phyloP scores from a whole-genome alignment of 2,113 vertebrate species.

The Periophthalmus modestus region DNA sequence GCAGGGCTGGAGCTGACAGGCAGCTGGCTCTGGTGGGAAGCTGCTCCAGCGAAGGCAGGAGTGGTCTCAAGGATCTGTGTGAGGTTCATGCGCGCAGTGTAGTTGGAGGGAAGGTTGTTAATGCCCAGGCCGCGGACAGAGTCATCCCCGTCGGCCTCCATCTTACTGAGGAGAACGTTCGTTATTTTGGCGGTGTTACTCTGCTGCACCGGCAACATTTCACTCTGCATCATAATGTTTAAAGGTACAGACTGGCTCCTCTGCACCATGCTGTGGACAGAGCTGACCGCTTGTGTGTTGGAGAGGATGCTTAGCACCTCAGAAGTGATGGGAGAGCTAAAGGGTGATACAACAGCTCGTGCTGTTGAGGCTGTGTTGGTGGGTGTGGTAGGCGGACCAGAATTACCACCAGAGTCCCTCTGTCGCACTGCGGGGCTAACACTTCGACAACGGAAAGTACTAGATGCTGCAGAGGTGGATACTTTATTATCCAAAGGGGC shows the following conservation, averaged over 20 bases:
- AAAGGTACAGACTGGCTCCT: conserved; percentile 96
- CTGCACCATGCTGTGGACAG: conserved; percentile 90
- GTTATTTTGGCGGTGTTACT: conserved; percentile 92
- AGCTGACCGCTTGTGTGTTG: conserved; percentile 81
- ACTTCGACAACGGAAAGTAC: conserved; percentile 90
- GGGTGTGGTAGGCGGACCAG: conserved; percentile 80
- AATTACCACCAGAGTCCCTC: conserved; percentile 92
- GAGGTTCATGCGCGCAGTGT: conserved; percentile 98
- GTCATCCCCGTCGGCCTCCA: conserved; percentile 93
- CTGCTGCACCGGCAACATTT: conserved; percentile 87
- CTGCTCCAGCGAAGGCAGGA: conserved; percentile 59
- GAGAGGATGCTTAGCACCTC: conserved; percentile 89
- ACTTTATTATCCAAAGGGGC: conserved; percentile 93
- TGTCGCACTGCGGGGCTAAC: conserved; percentile 96
- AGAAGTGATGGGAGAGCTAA: conserved; percentile 87
- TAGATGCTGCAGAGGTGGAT: conserved; percentile 79
- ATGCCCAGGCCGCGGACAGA: conserved; percentile 93
- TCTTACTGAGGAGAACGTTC: conserved; percentile 94
- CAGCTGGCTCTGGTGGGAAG: conserved; percentile 76
- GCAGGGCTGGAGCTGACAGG: conserved; percentile 85
- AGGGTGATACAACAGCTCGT: conserved; percentile 83
- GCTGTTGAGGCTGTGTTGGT: conserved; percentile 67
- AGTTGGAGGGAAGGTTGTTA: conserved; percentile 97
- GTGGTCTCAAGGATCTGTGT: conserved; percentile 97
- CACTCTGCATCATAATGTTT: conserved; percentile 98